phyloP scores from a whole-genome alignment of 2,888 invertebrate species.

The Punctoribates punctum region DNA sequence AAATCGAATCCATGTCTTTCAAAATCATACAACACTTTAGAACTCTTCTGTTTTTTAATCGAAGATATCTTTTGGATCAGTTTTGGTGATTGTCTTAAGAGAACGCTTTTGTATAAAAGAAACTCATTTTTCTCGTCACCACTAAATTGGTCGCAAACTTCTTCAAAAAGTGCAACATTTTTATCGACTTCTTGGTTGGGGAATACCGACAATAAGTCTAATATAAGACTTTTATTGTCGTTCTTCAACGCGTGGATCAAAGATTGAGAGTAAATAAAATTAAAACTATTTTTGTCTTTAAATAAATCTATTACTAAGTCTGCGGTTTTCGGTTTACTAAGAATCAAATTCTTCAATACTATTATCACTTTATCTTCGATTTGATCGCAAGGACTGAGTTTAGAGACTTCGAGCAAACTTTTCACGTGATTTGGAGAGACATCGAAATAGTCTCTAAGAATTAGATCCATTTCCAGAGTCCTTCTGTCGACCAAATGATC shows the following conservation, averaged over 20 bases:
- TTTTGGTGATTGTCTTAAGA: conserved; percentile 5
- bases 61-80: conserved; percentile 11
- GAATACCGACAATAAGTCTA: conserved; percentile 32
- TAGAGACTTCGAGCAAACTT: not conserved
- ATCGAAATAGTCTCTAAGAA: not conserved
- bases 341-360: not conserved
- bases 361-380: conserved; percentile 7
- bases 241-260: conserved; percentile 40
- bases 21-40: conserved; percentile 10
- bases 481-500: not conserved
- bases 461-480: not conserved
- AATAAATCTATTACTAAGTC: conserved; percentile 18
- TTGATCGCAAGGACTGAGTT: not conserved
- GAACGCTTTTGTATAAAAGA: conserved; percentile 1
- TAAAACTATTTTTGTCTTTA: conserved; percentile 13
- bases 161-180: conserved; percentile 31
- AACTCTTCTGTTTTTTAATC: not conserved
- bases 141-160: conserved; percentile 19
- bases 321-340: not conserved
- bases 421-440: not conserved
- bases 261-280: conserved; percentile 32
- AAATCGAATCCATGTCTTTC: conserved; percentile 36
- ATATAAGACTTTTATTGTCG: conserved; percentile 15
- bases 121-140: not conserved
- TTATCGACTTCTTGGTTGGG: conserved; percentile 38